phyloP scores from a whole-genome alignment of 1,140 invertebrate genomes.

The Goniozus legneri region DNA sequence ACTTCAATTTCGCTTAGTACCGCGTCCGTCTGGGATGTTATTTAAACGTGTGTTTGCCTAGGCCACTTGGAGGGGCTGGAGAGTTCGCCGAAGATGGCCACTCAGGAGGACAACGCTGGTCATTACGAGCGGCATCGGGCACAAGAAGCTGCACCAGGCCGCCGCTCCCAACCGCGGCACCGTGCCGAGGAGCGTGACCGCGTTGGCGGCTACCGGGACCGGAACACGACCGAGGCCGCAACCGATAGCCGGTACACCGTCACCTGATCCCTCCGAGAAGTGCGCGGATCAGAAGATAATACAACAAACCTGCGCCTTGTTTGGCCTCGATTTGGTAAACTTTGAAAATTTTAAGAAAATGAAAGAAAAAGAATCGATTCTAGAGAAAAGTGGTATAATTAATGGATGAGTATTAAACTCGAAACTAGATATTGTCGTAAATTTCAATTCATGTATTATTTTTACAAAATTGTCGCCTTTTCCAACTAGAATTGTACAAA shows the following conservation, averaged over 20 bases:
- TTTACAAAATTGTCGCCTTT: constrained; percentile 3
- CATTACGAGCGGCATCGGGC: constrained; percentile 19
- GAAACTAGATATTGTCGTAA: no score
- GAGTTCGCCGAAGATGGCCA: constrained; percentile 68
- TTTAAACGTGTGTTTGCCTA: constrained; percentile 61
- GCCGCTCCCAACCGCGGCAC: constrained; percentile 27
- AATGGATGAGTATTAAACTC: no score
- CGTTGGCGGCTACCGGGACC: constrained; percentile 37
- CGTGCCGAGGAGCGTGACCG: constrained; percentile 37
- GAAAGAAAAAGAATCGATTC: no score
- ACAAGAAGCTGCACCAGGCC: constrained; percentile 30
- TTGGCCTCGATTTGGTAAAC: constrained; percentile 81
- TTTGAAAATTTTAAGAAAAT: background rate
- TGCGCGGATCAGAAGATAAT: constrained; percentile 81
- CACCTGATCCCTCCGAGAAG: constrained; percentile 70
- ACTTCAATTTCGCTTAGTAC: no score
- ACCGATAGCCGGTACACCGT: constrained; percentile 82
- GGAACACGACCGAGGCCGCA: constrained; percentile 73
- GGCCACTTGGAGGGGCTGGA: constrained; percentile 78
- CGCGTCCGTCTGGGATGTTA: no score
- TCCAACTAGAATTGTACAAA: constrained; percentile 2
- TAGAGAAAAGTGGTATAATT: no score
- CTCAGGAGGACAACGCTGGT: constrained; percentile 54
- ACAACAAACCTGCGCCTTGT: constrained; percentile 84
- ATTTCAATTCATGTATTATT: no score